A percentile compares a stretch with the other conserved stretches of the same genome.
Conservation (phyloP, 2,797 vertebrate species). For the Hoplostethus atlanticus region DNA sequence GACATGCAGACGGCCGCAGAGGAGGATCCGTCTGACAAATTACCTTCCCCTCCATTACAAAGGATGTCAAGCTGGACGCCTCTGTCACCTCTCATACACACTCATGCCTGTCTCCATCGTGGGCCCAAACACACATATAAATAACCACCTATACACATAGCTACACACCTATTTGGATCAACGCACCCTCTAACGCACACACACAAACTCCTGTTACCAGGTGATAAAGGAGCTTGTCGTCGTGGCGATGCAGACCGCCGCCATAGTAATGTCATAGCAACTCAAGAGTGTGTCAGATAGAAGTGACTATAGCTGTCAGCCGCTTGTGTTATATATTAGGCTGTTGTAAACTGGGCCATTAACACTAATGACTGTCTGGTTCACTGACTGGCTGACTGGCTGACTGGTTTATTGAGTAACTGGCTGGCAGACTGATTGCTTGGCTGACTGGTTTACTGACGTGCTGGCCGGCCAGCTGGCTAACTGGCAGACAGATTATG, state of each 20-base stretch:
- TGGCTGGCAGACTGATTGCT: conserved; percentile 23
- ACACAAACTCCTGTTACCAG: conserved; percentile 77
- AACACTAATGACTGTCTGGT: conserved; percentile 23
- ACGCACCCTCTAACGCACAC: background rate
- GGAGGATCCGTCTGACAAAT: conserved; percentile 87
- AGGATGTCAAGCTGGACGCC: conserved; percentile 82
- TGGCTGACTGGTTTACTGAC: conserved; percentile 21
- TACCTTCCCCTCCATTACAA: conserved; percentile 86
- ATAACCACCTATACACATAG: conserved; percentile 20
- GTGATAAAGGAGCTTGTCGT: conserved; percentile 81
- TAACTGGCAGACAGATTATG: too few species aligned
- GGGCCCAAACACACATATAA: conserved; percentile 23
- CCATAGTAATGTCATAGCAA: conserved; percentile 48
- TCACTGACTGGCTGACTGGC: conserved; percentile 36
- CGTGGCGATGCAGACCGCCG: conserved; percentile 48
- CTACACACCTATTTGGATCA: background rate
- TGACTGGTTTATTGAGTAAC: conserved; percentile 42
- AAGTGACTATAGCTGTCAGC: conserved; percentile 78
- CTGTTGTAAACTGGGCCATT: conserved; percentile 60
- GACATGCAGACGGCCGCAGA: conserved; percentile 75
- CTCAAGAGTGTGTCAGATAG: conserved; percentile 74
- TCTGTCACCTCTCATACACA: conserved; percentile 86
- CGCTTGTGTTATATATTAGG: conserved; percentile 71
- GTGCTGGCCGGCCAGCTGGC: too few species aligned
- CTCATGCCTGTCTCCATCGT: conserved; percentile 64